Percentiles rank a stretch among this genome's conserved stretches.
Conservation (phyloP, 2,113 vertebrate species). For the Ifrita kowaldi region DNA sequence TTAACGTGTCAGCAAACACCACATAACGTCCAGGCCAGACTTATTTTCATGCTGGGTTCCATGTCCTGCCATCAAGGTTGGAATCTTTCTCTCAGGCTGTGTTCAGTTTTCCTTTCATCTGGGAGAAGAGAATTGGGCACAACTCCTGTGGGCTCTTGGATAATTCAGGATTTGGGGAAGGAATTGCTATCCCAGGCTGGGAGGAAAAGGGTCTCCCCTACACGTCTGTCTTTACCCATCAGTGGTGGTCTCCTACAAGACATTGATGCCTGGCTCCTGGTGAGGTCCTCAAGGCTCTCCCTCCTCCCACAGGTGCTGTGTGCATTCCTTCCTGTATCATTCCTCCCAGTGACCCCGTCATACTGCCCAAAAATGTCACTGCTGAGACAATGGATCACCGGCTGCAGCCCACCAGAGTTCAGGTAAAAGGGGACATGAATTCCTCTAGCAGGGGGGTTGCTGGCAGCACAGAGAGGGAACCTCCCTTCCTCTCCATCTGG, state of each 20-base stretch:
- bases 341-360: constrained; percentile 84
- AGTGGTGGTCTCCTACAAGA: neutral
- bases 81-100: neutral
- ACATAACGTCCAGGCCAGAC: neutral
- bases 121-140: neutral
- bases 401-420: constrained; percentile 82
- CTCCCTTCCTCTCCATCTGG: neutral
- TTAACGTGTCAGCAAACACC: neutral
- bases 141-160: neutral
- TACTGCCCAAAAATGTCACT: constrained; percentile 80
- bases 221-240: neutral
- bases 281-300: neutral
- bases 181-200: neutral
- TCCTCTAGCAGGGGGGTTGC: neutral
- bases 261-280: neutral
- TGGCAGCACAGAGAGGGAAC: neutral
- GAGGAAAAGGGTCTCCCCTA: neutral
- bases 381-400: constrained; percentile 85
- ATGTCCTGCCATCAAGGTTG: neutral
- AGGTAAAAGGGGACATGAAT: constrained; percentile 72
- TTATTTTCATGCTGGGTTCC: neutral
- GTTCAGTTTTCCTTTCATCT: neutral
- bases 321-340: constrained; percentile 84
- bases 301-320: constrained; percentile 76
- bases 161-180: neutral